Conservation (phyloP, 2,797 vertebrate genomes). For the Phataginus tricuspis region DNA sequence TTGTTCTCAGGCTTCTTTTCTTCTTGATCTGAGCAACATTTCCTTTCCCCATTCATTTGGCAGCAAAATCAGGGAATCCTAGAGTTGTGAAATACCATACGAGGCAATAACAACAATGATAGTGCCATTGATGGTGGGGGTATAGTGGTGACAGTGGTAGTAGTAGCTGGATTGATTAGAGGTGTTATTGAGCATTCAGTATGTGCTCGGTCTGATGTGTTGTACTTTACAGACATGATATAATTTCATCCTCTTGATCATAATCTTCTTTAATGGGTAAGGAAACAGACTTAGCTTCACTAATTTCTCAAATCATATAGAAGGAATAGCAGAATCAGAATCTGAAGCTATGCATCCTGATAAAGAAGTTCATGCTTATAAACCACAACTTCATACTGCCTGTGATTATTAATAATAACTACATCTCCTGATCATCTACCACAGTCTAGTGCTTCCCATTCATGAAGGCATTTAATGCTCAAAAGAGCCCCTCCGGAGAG, state of each 20-base stretch:
- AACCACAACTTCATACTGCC: background rate
- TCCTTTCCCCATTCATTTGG: slow-evolving; percentile 64
- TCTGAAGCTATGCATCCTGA: background rate
- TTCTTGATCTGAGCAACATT: slow-evolving; percentile 59
- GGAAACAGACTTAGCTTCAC: background rate
- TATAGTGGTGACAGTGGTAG: no score
- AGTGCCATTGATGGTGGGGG: no score
- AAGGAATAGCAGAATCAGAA: background rate
- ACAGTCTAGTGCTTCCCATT: background rate
- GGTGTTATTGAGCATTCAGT: background rate
- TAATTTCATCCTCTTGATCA: background rate
- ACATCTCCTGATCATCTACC: background rate
- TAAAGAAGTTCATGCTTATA: background rate
- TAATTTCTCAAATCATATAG: background rate
- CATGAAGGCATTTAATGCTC: background rate
- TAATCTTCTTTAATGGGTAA: slow-evolving; percentile 58
- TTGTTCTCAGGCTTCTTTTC: slow-evolving; percentile 37
- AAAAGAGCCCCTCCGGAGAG: background rate
- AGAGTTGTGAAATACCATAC: background rate
- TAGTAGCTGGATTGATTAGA: background rate
- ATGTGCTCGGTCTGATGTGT: background rate
- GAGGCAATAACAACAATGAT: background rate
- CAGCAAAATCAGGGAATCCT: slow-evolving; percentile 37
- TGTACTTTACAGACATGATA: background rate
- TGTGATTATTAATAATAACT: background rate